phyloP scores from a whole-genome alignment of 2,113 vertebrate species.

The Gracilinanus agilis region DNA sequence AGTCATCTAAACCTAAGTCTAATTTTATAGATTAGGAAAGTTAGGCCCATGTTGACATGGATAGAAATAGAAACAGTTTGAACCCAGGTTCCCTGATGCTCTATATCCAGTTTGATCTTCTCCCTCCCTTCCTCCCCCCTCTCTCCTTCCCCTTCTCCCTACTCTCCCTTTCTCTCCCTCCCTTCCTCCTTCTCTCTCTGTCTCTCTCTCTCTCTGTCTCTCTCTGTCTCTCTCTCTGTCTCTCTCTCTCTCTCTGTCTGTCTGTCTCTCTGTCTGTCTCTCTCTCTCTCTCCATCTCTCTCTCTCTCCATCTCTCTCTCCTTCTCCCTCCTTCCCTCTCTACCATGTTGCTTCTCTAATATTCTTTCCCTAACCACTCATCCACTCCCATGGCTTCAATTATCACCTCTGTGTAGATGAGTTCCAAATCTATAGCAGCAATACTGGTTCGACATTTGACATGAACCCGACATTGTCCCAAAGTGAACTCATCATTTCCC shows the following conservation, averaged over 20 bases:
- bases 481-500: neutral
- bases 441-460: neutral
- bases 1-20: neutral
- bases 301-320: neutral
- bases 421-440: neutral
- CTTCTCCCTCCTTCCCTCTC: neutral
- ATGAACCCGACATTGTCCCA: neutral
- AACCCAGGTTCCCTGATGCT: neutral
- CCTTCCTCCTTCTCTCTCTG: rapidly evolving
- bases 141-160: neutral
- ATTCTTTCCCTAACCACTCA: neutral
- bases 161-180: rapidly evolving
- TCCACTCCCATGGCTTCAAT: neutral
- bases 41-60: too few relatives aligned
- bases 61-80: neutral
- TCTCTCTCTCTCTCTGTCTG: too few relatives aligned
- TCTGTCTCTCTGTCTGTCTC: too few relatives aligned
- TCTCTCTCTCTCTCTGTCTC: too few relatives aligned
- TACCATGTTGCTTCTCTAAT: neutral
- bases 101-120: neutral
- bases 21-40: neutral
- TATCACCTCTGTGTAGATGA: neutral
- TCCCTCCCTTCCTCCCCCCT: neutral
- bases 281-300: too few relatives aligned
- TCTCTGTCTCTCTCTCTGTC: too few relatives aligned